Conservation (phyloP, 1,140 invertebrate genomes). For the Nasonia longicornis region DNA sequence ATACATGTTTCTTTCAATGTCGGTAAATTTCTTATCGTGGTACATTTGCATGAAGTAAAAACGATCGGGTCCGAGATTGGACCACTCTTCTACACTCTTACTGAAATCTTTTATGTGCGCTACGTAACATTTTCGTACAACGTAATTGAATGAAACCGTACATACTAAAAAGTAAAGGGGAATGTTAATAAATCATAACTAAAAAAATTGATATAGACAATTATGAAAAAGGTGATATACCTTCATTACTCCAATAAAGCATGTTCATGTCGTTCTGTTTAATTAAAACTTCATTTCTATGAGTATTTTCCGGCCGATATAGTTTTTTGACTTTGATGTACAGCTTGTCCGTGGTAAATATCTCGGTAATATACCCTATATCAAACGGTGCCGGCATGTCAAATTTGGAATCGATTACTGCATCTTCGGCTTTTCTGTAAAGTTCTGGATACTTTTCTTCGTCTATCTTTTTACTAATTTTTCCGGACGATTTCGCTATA, state of each 20-base stretch:
- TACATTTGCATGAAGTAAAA: slow-evolving; percentile 79
- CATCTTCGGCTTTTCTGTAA: slow-evolving; percentile 64
- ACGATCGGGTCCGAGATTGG: slow-evolving; percentile 73
- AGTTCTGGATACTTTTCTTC: slow-evolving; percentile 82
- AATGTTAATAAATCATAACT: neutral
- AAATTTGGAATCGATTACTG: slow-evolving; percentile 79
- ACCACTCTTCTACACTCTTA: slow-evolving; percentile 72
- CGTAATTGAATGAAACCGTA: slow-evolving; percentile 44
- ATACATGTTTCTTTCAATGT: neutral
- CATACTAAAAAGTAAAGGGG: slow-evolving; percentile 20
- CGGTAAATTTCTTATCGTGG: neutral
- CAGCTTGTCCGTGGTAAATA: slow-evolving; percentile 69
- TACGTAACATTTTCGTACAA: slow-evolving; percentile 75
- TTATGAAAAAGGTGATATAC: slow-evolving; percentile 59
- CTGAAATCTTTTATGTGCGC: slow-evolving; percentile 71
- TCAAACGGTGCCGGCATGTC: slow-evolving; percentile 82
- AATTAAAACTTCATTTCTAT: slow-evolving; percentile 67
- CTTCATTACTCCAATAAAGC: slow-evolving; percentile 83
- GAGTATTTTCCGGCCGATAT: slow-evolving; percentile 84
- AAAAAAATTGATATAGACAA: neutral
- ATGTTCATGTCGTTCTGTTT: slow-evolving; percentile 79
- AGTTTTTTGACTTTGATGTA: slow-evolving; percentile 75
- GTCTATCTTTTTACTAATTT: slow-evolving; percentile 67
- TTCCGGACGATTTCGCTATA: neutral
- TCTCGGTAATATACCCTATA: slow-evolving; percentile 76